These are phyloP conservation scores for Osmoderma eremita DNA, from an alignment of 2,888 invertebrate species.

Conservation along the genomic window DNA sequence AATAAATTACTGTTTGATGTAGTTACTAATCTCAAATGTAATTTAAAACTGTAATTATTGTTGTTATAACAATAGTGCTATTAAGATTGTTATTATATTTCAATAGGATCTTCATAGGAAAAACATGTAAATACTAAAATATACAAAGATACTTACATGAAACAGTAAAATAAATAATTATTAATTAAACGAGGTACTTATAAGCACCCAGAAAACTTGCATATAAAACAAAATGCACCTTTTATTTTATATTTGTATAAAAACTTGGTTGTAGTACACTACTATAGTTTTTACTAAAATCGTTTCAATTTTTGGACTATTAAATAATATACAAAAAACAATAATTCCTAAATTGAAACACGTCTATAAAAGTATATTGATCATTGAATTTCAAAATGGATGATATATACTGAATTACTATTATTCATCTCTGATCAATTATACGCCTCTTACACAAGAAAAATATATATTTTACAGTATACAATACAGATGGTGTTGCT, in stretches of 20 bases:
- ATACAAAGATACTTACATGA: no score
- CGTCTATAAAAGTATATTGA: no score
- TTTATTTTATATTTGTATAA: slow-evolving; percentile 6
- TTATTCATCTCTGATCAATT: not conserved
- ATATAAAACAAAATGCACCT: slow-evolving; percentile 26
- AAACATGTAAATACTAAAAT: slow-evolving; percentile 23
- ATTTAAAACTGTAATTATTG: not conserved
- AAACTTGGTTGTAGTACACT: not conserved
- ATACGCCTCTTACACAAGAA: slow-evolving; percentile 24
- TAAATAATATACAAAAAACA: no score
- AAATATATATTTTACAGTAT: slow-evolving; percentile 29
- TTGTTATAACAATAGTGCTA: no score
- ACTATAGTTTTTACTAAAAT: not conserved
- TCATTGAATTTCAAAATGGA: not conserved
- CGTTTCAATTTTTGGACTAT: no score
- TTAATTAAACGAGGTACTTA: no score
- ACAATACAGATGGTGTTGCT: slow-evolving; percentile 22
- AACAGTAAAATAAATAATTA: no score
- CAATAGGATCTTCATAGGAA: not conserved
- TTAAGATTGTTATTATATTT: no score
- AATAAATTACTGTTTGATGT: no score
- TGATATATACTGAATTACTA: not conserved
- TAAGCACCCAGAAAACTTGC: not conserved
- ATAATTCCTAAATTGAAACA: no score
- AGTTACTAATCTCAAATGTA: no score